These are phyloP conservation scores for Thymallus thymallus DNA, from an alignment of 2,113 vertebrate genomes.

Conservation along the genomic window DNA sequence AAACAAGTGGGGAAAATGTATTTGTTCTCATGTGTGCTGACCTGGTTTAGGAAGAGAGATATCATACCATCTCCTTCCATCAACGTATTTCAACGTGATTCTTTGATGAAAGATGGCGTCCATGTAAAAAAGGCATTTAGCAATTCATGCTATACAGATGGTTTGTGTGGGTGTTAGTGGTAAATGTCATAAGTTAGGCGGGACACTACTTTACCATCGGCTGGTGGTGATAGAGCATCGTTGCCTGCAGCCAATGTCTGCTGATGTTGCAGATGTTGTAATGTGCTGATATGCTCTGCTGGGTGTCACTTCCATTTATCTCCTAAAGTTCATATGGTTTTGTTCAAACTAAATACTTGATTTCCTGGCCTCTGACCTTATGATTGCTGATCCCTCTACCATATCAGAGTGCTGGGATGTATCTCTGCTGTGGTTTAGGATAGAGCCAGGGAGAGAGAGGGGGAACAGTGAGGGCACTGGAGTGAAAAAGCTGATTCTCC, in stretches of 20 bases:
- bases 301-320: not conserved
- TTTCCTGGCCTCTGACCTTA: not conserved
- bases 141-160: too few species aligned
- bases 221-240: not conserved
- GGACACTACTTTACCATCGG: not conserved
- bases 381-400: not conserved
- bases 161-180: not conserved
- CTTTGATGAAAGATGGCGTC: too few species aligned
- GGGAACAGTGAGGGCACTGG: conserved; percentile 22
- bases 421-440: not conserved
- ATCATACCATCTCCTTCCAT: too few species aligned
- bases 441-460: not conserved
- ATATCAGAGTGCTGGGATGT: not conserved
- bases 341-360: conserved; percentile 7
- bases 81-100: too few species aligned
- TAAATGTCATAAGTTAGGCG: not conserved
- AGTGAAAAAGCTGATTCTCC: conserved; percentile 48
- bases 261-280: conserved; percentile 23
- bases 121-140: too few species aligned
- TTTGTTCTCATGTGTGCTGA: conserved; percentile 17
- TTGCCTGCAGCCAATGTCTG: not conserved
- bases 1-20: conserved; percentile 4
- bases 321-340: not conserved
- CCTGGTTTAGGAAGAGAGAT: not conserved
- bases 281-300: not conserved